Evolutionary conservation across 2,113 vertebrate species (phyloP).

Genomic region (Callorhinus ursinus): DNA sequence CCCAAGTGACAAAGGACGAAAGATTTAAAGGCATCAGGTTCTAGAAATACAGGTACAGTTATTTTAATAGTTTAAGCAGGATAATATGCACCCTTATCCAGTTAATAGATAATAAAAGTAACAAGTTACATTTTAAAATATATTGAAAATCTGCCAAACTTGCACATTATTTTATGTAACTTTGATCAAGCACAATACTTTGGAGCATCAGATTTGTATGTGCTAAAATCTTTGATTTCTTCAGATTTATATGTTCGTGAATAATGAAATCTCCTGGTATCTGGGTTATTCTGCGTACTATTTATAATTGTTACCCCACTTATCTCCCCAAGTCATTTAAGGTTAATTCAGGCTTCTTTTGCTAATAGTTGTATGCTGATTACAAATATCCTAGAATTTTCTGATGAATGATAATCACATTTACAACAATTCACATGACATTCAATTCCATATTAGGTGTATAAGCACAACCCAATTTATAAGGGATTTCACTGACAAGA

Average conservation of each 20-base stretch:
- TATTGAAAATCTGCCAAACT: not conserved
- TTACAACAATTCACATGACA: not conserved
- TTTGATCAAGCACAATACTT: not conserved
- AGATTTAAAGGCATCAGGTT: not conserved
- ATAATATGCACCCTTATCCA: not conserved
- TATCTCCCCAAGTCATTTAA: not conserved
- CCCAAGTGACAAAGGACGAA: not conserved
- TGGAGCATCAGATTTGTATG: not conserved
- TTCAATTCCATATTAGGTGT: not conserved
- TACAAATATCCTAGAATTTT: not conserved
- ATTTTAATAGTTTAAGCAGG: slow-evolving; percentile 6
- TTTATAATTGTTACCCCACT: not conserved
- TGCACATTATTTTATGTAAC: not conserved
- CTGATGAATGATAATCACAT: not conserved
- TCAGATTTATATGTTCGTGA: not conserved
- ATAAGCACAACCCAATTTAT: not conserved
- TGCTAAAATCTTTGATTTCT: not conserved
- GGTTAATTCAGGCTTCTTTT: not conserved
- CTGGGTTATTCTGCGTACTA: not conserved
- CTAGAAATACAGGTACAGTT: not conserved
- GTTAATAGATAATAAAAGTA: not conserved
- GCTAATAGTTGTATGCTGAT: not conserved
- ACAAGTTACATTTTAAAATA: not conserved
- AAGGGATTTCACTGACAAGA: not conserved
- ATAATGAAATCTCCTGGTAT: not conserved